These are phyloP conservation scores for Hartigia nigra DNA, from an alignment of 2,888 invertebrate species.

Conservation along the genomic window DNA sequence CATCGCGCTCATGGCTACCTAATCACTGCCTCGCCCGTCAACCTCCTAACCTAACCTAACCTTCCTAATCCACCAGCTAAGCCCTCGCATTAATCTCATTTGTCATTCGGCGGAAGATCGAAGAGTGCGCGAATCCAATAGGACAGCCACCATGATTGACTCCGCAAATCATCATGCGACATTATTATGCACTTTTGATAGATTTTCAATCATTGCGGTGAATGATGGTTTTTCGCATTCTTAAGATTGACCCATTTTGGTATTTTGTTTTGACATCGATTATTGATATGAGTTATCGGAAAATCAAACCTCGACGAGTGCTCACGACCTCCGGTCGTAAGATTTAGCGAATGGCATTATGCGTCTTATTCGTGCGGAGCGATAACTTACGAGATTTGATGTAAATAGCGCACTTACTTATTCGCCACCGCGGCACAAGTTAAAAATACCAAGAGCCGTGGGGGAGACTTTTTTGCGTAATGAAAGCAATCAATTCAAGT, in stretches of 20 bases:
- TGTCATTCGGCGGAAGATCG: slow-evolving; percentile 52
- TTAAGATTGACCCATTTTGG: not conserved
- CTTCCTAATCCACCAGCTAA: slow-evolving; percentile 48
- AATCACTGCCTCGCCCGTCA: slow-evolving; percentile 49
- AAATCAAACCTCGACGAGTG: not conserved
- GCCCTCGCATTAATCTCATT: slow-evolving; percentile 56
- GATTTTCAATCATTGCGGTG: not conserved
- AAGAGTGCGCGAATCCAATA: slow-evolving; percentile 35
- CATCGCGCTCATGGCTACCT: slow-evolving; percentile 43
- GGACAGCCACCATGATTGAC: slow-evolving; percentile 27
- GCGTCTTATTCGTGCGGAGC: slow-evolving; percentile 27
- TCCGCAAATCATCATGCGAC: not conserved
- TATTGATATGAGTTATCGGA: not conserved
- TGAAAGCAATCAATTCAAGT: slow-evolving; percentile 66
- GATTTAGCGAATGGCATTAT: slow-evolving; percentile 40
- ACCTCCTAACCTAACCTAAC: slow-evolving; percentile 35
- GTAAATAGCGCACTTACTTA: slow-evolving; percentile 64
- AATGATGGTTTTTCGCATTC: not conserved
- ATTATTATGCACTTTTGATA: not conserved
- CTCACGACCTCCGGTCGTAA: slow-evolving; percentile 26
- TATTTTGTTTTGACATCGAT: not conserved
- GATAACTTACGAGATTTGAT: slow-evolving; percentile 63
- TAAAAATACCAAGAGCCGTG: slow-evolving; percentile 54
- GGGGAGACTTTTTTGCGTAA: slow-evolving; percentile 58
- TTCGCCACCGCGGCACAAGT: slow-evolving; percentile 59